Base-by-base conservation (phyloP, 2,113 vertebrate species). In the Theropithecus gelada region DNA sequence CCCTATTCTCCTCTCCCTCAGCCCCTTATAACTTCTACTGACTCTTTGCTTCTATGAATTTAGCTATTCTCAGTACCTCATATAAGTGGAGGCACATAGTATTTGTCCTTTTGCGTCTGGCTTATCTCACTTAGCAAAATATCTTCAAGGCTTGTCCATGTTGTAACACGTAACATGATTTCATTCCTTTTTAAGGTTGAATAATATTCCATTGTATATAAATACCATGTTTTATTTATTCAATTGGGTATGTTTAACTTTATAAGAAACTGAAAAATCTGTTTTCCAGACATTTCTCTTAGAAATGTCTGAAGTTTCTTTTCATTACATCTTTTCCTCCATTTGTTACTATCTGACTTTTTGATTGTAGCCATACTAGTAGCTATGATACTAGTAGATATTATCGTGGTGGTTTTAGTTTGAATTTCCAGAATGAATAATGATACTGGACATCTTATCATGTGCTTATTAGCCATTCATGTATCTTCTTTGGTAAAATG, bases 391-490 rank as follows among this genome's bases (percentile, higher is more conserved):
- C 48, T 50, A 57, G 25, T 57, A 23, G 12, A 50, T 50, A 73
- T 27, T 66, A 32, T 73, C 13, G 3, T 52, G n/a, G 13, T 57
- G 57, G 12, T 75, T 35, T 80, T 48, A 70, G 79, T 92, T 85
- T 86, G 6, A 68, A 78, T 88, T 87, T 88, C 82, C 75, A 83
- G 66, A 72, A 88, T 94, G 76, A 48, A 66, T 92, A 66, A 64
- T 73, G 38, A 52, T 83, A 78, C 64, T 81, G 16, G 48, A 55
- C 2, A 52, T 52, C 22, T 90, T 59, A 88, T 87, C 40, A 82
- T 88, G 43, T 48, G 5, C 40, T 90, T 64, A 40, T 35, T 50
- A 55, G 17, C 64, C 79, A 72, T 83, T 95, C 16, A n/a, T 83
- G 12, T 32, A 45, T 84, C 75, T 93, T 91, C 38, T 78, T 38